Evolutionary conservation across 2,888 invertebrate genomes (phyloP).

Genomic region (Tenthredo notha): DNA sequence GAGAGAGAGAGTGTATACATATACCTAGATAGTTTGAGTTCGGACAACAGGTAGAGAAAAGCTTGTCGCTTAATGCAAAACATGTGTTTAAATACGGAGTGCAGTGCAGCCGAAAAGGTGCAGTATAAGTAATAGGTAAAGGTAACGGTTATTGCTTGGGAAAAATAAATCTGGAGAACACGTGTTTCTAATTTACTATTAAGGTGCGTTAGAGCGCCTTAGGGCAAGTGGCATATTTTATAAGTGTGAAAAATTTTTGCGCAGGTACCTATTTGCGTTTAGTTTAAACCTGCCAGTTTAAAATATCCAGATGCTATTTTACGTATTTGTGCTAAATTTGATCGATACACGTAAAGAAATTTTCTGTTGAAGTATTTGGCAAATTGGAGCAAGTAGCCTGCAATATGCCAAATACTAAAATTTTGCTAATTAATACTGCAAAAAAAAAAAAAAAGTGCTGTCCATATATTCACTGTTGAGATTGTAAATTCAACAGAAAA

Average conservation of each 20-base stretch:
- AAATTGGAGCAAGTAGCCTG: too few species aligned
- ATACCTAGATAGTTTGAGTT: background rate
- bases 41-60: conserved; percentile 42
- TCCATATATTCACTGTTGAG: too few species aligned
- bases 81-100: conserved; percentile 13
- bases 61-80: conserved; percentile 46
- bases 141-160: conserved; percentile 47
- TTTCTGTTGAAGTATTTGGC: too few species aligned
- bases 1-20: background rate
- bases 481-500: too few species aligned
- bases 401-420: too few species aligned
- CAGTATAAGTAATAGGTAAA: background rate
- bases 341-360: too few species aligned
- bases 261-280: background rate
- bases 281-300: background rate
- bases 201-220: background rate
- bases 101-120: background rate
- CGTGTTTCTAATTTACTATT: background rate
- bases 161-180: conserved; percentile 46
- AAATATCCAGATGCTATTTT: background rate
- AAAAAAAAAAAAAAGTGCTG: too few species aligned
- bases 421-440: too few species aligned
- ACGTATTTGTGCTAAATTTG: background rate
- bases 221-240: background rate
- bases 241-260: background rate